Percentiles rank a stretch among this genome's conserved stretches.
These are phyloP conservation scores for Acronicta psi DNA, from an alignment of 2,888 invertebrate genomes.

Conservation along the genomic window DNA sequence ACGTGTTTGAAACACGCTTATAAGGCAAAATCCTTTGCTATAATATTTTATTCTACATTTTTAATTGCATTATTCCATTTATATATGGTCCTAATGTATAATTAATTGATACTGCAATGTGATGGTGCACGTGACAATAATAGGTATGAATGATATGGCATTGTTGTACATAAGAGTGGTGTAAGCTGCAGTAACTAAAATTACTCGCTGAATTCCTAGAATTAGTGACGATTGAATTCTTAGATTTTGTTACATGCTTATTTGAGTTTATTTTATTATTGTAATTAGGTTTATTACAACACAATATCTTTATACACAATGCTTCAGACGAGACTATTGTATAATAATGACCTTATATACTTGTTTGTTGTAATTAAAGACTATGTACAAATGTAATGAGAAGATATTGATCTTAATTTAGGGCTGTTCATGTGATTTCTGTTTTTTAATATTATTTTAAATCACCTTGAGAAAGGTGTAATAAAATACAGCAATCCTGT, in stretches of 20 bases:
- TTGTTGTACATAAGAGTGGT: slow-evolving; percentile 9
- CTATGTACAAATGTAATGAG: too few relatives aligned
- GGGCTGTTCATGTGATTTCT: too few relatives aligned
- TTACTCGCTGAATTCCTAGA: slow-evolving; percentile 8
- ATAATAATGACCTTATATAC: too few relatives aligned
- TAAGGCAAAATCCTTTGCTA: slow-evolving; percentile 31
- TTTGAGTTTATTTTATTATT: not conserved
- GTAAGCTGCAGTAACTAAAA: slow-evolving; percentile 6
- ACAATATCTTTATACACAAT: too few relatives aligned
- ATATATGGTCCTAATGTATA: slow-evolving; percentile 41
- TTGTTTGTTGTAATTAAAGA: too few relatives aligned
- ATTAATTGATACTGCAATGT: slow-evolving; percentile 43
- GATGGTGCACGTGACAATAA: slow-evolving; percentile 32
- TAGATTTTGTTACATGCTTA: not conserved
- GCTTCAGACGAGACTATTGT: too few relatives aligned
- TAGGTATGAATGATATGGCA: slow-evolving; percentile 18
- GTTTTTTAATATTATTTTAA: too few relatives aligned
- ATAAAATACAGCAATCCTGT: too few relatives aligned
- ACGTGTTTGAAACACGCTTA: slow-evolving; percentile 48
- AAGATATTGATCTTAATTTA: too few relatives aligned
- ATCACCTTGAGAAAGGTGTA: too few relatives aligned
- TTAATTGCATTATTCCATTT: slow-evolving; percentile 41
- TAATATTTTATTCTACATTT: slow-evolving; percentile 44
- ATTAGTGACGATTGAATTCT: not conserved
- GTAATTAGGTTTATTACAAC: too few relatives aligned